These are phyloP conservation scores for Osedax frankpressi DNA, from an alignment of 2,888 invertebrate genomes.

Conservation along the genomic window DNA sequence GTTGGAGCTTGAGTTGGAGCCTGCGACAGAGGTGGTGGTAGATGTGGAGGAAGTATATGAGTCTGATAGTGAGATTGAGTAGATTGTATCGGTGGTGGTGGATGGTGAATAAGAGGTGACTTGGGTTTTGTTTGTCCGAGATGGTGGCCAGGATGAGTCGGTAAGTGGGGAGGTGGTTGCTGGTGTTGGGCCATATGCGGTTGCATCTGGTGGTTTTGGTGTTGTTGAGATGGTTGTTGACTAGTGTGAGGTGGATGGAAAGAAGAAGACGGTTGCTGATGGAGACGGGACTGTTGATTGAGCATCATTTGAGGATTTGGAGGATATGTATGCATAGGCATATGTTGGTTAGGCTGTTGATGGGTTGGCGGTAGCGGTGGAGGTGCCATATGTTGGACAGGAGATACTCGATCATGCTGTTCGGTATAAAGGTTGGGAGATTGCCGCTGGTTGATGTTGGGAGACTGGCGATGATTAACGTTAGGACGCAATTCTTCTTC, in stretches of 20 bases:
- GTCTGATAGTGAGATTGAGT: not conserved
- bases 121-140: not conserved
- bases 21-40: not conserved
- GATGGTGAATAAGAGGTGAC: not conserved
- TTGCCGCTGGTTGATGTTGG: too few relatives aligned
- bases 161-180: not conserved
- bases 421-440: too few relatives aligned
- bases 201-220: not conserved
- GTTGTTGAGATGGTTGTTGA: not conserved
- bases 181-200: not conserved
- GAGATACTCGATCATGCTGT: not conserved
- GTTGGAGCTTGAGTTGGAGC: not conserved
- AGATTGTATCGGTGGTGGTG: not conserved
- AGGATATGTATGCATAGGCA: not conserved
- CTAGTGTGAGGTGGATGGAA: not conserved
- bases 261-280: not conserved
- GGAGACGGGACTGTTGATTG: not conserved
- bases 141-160: not conserved
- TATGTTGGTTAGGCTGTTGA: not conserved
- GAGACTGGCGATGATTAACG: too few relatives aligned
- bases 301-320: not conserved
- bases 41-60: not conserved
- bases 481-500: too few relatives aligned
- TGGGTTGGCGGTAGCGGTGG: not conserved
- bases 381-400: not conserved